Percentiles rank a stretch among this genome's conserved stretches.
Evolutionary conservation across 2,113 vertebrate genomes (phyloP).

Genomic region (Trinectes maculatus): DNA sequence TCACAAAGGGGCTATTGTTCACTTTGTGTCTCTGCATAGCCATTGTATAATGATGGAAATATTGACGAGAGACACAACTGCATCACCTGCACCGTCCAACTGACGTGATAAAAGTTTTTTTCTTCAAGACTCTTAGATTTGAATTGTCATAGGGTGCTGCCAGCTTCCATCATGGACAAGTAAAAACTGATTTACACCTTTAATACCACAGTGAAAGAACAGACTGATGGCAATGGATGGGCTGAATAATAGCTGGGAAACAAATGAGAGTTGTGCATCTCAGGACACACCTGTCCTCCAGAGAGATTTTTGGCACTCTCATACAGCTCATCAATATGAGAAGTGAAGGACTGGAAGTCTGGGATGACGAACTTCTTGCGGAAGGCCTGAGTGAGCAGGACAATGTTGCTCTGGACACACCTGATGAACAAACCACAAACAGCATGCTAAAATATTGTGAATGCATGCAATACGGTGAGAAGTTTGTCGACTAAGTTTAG

Average conservation of each 20-base stretch:
- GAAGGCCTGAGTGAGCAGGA: slow-evolving; percentile 98
- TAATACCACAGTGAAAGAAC: background rate
- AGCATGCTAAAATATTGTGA: slow-evolving; percentile 59
- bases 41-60: background rate
- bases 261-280: slow-evolving; percentile 26
- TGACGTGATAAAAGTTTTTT: too few species aligned
- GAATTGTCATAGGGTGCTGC: background rate
- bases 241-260: slow-evolving; percentile 21
- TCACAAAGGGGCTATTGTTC: background rate
- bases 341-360: slow-evolving; percentile 94
- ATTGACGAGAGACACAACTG: too few species aligned
- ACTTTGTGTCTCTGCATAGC: background rate
- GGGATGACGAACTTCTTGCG: slow-evolving; percentile 99
- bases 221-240: slow-evolving; percentile 35
- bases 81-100: too few species aligned
- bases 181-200: background rate
- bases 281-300: slow-evolving; percentile 90
- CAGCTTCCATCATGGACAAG: background rate
- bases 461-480: slow-evolving; percentile 53
- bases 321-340: slow-evolving; percentile 93
- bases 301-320: slow-evolving; percentile 91
- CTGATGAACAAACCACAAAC: slow-evolving; percentile 79
- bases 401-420: slow-evolving; percentile 99
- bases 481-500: slow-evolving; percentile 60
- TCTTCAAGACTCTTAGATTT: background rate